Base-by-base conservation (phyloP, 2,113 vertebrate genomes). In the Peromyscus leucopus region DNA sequence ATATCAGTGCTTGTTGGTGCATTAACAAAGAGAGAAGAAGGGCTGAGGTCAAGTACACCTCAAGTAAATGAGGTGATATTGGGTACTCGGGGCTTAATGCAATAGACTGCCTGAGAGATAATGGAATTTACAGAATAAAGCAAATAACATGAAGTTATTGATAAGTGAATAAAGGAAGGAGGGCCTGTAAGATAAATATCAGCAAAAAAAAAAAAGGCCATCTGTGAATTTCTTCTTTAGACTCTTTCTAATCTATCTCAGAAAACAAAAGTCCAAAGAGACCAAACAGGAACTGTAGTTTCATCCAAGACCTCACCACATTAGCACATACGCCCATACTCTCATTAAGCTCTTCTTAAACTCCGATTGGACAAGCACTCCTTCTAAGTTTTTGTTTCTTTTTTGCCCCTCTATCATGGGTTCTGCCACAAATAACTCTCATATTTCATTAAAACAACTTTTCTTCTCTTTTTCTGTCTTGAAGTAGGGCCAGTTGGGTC, bases 21-120 rank as follows among this genome's bases (percentile, higher is more conserved):
- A 98, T 98, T 98, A 97, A 98, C 96, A 33, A 96, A 97, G 96
- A 97, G 95, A 97, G 93, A 57, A 11, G 57, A 96, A 91, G 97
- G 92, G 96, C 93, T 89, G 79, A 97, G 99, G 99, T 99, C 99
- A 99, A 99, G 98, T 98, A 98, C 0, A 83, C 97, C 98, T 97
- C 98, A 97, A 98, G 98, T 98, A 99, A 99, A 99, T 97, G 96
- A 99, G 98, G 97, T 36, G 59, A 83, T 92, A 98, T 98, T 97
- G 98, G 98, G 98, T 87, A 89, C 93, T 90, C n/a, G 95, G 1
- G 39, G 96, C 96, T 97, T 96, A 97, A 96, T 95, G 95, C 97
- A 98, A 97, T 65, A 96, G 59, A 96, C 92, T 96, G 97, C 93
- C 51, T 83, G 92, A 75, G 84, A 97, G 97, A 98, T 94, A 98